Base-by-base conservation (phyloP, 2,797 vertebrate genomes). In the Propithecus deckenii region DNA sequence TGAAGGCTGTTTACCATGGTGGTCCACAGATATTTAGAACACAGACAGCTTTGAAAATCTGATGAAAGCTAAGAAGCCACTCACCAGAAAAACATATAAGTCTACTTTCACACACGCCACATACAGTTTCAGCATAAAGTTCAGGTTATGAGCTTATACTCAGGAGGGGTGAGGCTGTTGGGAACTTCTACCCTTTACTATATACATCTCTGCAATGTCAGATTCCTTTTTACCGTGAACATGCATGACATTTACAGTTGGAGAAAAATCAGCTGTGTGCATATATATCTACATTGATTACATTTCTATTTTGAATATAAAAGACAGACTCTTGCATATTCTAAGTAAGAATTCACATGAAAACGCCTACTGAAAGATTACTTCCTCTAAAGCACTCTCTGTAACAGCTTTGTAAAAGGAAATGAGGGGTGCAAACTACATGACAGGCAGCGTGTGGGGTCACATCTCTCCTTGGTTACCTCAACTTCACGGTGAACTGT, bases 401-500 rank as follows among this genome's bases (percentile, higher is more conserved):
- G 18, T 35, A 86, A 50, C 3, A 13, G 28, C 9, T 86, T 35
- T 18, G 0, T 57, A 72, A 95, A 38, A 91, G 46, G 30, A 97
- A 95, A 59, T 22, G 15, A 23, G 20, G 50, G 22, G 2, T 7
- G 1, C 9, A 48, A 72, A 95, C 0, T 96, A 80, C 28, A 81
- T 25, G n/a, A 48, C 2, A 48, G 65, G 32, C 1, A 0, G 28
- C 4, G 0, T 10, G 7, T 41, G 15, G 22, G 55, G 35, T 28
- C 11, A 2, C 12, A 4, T 25, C n/a, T 80, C 61, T 30, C 22
- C n/a, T 32, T 94, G 95, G 95, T 86, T 98, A 99, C 99, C 99
- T 99, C 87, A 99, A 98, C 90, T 99, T 99, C 28, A 99, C 99
- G 0, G 99, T 99, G 92, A 99, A 99, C 96, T 99, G 99, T 43